Conservation (phyloP, 2,888 invertebrate genomes). For the Himalopsyche anomala region DNA sequence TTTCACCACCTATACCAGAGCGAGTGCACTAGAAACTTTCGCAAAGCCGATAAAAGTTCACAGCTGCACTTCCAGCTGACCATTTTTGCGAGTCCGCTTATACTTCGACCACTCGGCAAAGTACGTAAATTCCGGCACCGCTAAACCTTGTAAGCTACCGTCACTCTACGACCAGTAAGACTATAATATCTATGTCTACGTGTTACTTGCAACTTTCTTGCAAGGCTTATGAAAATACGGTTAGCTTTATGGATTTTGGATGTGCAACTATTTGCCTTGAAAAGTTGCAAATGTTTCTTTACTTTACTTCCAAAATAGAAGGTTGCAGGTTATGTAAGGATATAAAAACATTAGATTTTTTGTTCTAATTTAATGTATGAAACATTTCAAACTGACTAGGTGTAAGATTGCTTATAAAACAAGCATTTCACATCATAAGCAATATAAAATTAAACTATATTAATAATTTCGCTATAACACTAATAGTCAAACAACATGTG, state of each 20-base stretch:
- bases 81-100: not conserved
- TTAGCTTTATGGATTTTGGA: slow-evolving; percentile 16
- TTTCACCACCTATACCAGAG: not conserved
- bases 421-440: too few species aligned
- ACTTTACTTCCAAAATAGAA: not conserved
- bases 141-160: slow-evolving; percentile 31
- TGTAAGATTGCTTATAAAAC: too few species aligned
- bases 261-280: slow-evolving; percentile 2
- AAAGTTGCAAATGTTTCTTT: not conserved
- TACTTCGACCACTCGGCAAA: not conserved
- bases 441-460: too few species aligned
- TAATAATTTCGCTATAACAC: too few species aligned
- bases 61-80: slow-evolving; percentile 28
- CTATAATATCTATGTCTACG: not conserved
- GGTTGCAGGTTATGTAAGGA: too few species aligned
- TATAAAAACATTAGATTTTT: too few species aligned
- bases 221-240: slow-evolving; percentile 31
- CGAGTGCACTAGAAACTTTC: not conserved
- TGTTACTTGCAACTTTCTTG: not conserved
- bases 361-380: too few species aligned
- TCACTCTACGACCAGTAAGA: not conserved
- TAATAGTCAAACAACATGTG: too few species aligned
- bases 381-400: too few species aligned
- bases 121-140: slow-evolving; percentile 12
- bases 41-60: slow-evolving; percentile 27